phyloP scores from a whole-genome alignment of 2,888 invertebrate species.

The Beris chalybata region DNA sequence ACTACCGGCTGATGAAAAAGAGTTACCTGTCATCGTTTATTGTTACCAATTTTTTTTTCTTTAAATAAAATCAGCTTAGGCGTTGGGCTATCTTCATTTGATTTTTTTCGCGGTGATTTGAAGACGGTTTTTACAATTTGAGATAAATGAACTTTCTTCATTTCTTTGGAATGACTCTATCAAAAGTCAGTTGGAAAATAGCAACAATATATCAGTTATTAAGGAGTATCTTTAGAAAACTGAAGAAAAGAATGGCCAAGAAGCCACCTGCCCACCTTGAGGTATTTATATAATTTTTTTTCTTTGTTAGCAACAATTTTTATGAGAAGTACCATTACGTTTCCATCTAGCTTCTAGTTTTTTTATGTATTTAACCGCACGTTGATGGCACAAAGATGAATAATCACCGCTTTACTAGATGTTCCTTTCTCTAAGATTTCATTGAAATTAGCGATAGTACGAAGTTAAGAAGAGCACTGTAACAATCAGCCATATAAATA shows the following conservation, averaged over 20 bases:
- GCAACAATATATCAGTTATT: neutral
- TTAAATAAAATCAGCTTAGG: too few species aligned
- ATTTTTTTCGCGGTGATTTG: too few species aligned
- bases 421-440: too few species aligned
- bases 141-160: constrained; percentile 13
- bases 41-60: neutral
- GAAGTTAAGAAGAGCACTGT: too few species aligned
- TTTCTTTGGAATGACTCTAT: constrained; percentile 8
- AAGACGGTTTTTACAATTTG: neutral
- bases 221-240: neutral
- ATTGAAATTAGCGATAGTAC: too few species aligned
- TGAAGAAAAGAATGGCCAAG: constrained; percentile 5
- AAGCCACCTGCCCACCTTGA: constrained; percentile 21
- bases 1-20: constrained; percentile 8
- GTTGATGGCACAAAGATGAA: too few species aligned
- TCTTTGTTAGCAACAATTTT: constrained; percentile 6
- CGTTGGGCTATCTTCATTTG: too few species aligned
- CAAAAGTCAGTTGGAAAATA: constrained; percentile 7
- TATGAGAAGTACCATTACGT: constrained; percentile 6
- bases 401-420: too few species aligned
- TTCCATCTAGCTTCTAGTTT: constrained; percentile 1
- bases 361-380: too few species aligned
- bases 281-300: constrained; percentile 9
- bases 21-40: constrained; percentile 18
- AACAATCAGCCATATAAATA: too few species aligned